Evolutionary conservation across 2,113 vertebrate genomes (phyloP), one percentile per base, ranked within the genome.

Genomic region (Cynopterus brachyotis): DNA sequence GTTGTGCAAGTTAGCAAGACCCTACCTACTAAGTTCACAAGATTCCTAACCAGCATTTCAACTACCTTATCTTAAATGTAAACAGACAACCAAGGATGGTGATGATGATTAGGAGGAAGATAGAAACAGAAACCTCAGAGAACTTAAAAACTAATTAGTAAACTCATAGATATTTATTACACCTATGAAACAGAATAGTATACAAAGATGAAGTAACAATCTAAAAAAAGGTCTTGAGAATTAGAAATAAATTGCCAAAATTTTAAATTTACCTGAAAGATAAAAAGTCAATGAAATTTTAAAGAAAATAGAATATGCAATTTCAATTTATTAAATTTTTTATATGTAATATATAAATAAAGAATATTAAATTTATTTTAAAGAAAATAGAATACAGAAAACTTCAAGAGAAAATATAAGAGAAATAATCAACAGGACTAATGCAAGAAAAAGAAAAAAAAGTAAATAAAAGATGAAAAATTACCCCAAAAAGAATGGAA

Each of bases 31-130:
- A 75, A 60, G 30, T 75, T 90, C 40, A 73, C 73, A 95, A 66
- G 66, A 67, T 89, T 79, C 30, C 22, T 95, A 64, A 89, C 85
- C 79, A 95, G 47, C 13, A 59, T 93, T 96, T 83, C 69, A 89
- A 67, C 35, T 72, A 32, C 70, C 28, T 89, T 64, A 67, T 92
- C 70, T 89, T 80, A 93, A 66, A 80, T 79, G 60, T 59, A n/a
- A 95, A 67, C 45, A 67, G 35, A 78, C 55, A 88, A 66, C 40
- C 28, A 85, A 84, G n/a, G 17, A 47, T 83, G 15, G 15, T 50
- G 15, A 50, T 50, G 50, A 50, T 15, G 15, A 47, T 47, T 47
- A 50, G 50, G 15, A 50, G 15, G 15, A 50, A 50, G 15, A 59
- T 5, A 87, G 26, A 90, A 85, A 86, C 2, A 72, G 57, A 57